Percentiles rank a stretch among this genome's conserved stretches.
Conservation (phyloP, 1,140 invertebrate species). For the Trichonephila inaurata region DNA sequence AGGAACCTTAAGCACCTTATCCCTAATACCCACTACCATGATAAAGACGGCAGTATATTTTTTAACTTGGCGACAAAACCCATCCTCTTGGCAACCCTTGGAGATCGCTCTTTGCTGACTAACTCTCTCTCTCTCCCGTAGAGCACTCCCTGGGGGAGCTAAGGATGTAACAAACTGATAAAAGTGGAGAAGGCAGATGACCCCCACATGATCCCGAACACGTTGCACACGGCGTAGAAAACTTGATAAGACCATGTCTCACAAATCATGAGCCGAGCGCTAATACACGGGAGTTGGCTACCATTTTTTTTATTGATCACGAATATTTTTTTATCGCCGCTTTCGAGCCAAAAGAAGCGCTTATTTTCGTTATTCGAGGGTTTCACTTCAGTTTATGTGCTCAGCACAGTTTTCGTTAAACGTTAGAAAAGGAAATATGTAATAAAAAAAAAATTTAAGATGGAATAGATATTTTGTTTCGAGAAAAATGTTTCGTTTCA, state of each 20-base stretch:
- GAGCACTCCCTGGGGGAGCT: conserved; percentile 59
- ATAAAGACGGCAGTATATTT: too few relatives aligned
- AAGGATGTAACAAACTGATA: conserved; percentile 74
- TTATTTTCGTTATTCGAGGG: neutral
- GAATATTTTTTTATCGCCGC: neutral
- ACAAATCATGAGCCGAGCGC: conserved; percentile 47
- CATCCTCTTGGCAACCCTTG: conserved; percentile 24
- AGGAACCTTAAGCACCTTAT: too few relatives aligned
- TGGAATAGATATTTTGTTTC: too few relatives aligned
- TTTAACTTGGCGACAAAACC: conserved; percentile 23
- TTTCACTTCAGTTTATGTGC: neutral
- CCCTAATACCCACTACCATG: too few relatives aligned
- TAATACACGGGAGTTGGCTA: conserved; percentile 7
- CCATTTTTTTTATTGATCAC: conserved; percentile 20
- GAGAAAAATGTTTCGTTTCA: too few relatives aligned
- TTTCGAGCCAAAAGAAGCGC: neutral
- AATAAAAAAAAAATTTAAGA: too few relatives aligned
- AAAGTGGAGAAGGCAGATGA: conserved; percentile 73
- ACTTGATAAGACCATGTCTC: conserved; percentile 55
- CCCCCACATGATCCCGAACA: conserved; percentile 66
- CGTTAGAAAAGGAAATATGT: too few relatives aligned
- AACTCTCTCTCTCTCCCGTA: conserved; percentile 54
- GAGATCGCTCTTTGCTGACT: conserved; percentile 46
- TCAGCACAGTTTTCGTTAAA: too few relatives aligned
- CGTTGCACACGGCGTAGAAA: conserved; percentile 19